Base-by-base conservation (phyloP, 2,797 vertebrate genomes). In the Gallirallus australis region DNA sequence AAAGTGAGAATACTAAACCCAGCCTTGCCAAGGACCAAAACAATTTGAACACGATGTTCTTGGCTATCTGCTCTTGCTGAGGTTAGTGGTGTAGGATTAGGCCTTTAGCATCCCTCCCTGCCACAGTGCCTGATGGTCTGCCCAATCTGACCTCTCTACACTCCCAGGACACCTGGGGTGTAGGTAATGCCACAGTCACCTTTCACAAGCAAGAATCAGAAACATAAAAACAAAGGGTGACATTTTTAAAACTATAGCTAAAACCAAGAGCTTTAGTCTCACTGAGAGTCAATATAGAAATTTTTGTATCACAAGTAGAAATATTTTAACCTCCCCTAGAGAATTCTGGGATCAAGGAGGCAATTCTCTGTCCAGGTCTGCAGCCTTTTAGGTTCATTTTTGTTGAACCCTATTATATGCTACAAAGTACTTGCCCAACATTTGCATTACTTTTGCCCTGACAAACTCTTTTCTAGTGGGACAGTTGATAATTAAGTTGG, bases 101-200 rank as follows among this genome's bases (percentile, higher is more conserved):
- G 52, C 11, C 27, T 71, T 48, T 14, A 42, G 30, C 30, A 35
- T 30, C 33, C 27, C 25, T 84, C 70, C 37, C 25, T 35, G 30
- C 15, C 37, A 28, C 56, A 39, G 4, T 1, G 0, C 42, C 9
- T 21, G 20, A 15, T 1, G 0, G 15, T 31, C 60, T 42, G 40
- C 5, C 52, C 0, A 1, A 23, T 54, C 33, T 24, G 48, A 50
- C 54, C 16, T 14, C 56, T 79, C 50, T 24, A 18, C 19, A 9
- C 40, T n/a, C 18, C 18, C 57, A 11, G n/a, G 33, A 75, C 75
- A 47, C 18, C 0, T 37, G 37, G 37, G 37, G 37, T 37, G 37
- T 37, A 1, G 14, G 4, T 24, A 53, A 28, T 37, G 52, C 45
- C 37, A 47, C 40, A 64, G 70, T 16, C 27, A 40, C 45, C 33